phyloP scores from a whole-genome alignment of 2,888 invertebrate genomes.

The Drosophila lutescens region DNA sequence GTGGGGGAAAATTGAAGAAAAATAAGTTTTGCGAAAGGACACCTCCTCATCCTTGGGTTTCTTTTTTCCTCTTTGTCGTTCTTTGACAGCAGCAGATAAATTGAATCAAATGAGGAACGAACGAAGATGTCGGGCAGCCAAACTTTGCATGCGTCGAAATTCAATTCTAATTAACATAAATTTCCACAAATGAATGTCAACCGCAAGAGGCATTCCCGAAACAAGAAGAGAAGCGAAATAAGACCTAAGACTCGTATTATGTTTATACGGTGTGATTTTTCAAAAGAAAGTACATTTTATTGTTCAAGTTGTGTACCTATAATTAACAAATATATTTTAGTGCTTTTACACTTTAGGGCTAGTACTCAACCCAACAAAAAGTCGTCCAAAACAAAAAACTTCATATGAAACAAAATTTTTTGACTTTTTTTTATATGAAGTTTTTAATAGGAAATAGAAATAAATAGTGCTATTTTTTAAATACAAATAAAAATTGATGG shows the following conservation, averaged over 20 bases:
- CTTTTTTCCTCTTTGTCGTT: slow-evolving; percentile 15
- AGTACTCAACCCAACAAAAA: no score
- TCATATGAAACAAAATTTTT: no score
- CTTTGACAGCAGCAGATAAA: slow-evolving; percentile 69
- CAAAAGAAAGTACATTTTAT: no score
- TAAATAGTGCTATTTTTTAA: no score
- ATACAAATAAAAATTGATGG: no score
- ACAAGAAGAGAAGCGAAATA: slow-evolving; percentile 25
- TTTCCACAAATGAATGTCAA: slow-evolving; percentile 80
- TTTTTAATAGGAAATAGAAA: no score
- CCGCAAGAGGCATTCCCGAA: slow-evolving; percentile 57
- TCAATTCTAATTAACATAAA: slow-evolving; percentile 80
- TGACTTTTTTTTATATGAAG: no score
- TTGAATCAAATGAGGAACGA: slow-evolving; percentile 73
- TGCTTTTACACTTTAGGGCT: no score
- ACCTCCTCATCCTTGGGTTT: slow-evolving; percentile 25
- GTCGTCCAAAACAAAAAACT: no score
- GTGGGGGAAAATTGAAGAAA: slow-evolving; percentile 24
- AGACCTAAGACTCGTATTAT: not conserved
- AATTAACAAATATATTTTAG: no score
- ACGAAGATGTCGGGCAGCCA: slow-evolving; percentile 26
- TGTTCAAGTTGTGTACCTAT: no score
- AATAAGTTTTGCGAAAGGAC: slow-evolving; percentile 37
- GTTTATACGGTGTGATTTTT: not conserved
- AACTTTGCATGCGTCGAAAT: slow-evolving; percentile 76